Evolutionary conservation across 2,113 vertebrate genomes (phyloP).

Genomic region (Mobula hypostoma): DNA sequence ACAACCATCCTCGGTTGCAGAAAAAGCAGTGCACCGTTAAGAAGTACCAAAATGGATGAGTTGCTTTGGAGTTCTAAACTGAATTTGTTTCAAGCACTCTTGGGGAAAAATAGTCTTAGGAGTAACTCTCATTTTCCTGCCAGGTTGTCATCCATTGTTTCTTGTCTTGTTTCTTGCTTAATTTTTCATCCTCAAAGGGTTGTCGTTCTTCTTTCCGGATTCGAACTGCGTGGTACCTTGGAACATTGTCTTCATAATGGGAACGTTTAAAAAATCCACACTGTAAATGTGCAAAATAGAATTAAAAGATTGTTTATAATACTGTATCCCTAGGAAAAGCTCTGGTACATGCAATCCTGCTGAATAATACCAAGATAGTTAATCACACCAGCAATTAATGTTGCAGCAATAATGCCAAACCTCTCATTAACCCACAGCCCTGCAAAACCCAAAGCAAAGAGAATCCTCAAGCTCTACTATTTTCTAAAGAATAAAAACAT

Average conservation of each 20-base stretch:
- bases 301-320: neutral
- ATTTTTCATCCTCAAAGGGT: conserved; percentile 61
- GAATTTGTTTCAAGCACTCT: neutral
- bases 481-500: neutral
- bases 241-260: conserved; percentile 80
- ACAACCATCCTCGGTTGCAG: conserved; percentile 47
- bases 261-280: conserved; percentile 95
- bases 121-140: conserved; percentile 85
- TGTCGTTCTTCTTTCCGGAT: conserved; percentile 78
- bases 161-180: conserved; percentile 64
- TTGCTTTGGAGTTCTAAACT: neutral
- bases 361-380: neutral
- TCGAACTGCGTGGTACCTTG: conserved; percentile 85
- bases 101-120: conserved; percentile 51
- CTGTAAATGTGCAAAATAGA: conserved; percentile 50
- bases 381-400: neutral
- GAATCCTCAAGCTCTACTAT: neutral
- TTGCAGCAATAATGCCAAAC: neutral
- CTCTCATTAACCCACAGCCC: neutral
- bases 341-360: neutral
- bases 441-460: neutral
- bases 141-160: conserved; percentile 92
- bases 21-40: conserved; percentile 43
- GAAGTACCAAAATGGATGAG: conserved; percentile 41
- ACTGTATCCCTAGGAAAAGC: neutral